Evolutionary conservation across 2,888 invertebrate species (phyloP).

Genomic region (Microplitis deprimator): DNA sequence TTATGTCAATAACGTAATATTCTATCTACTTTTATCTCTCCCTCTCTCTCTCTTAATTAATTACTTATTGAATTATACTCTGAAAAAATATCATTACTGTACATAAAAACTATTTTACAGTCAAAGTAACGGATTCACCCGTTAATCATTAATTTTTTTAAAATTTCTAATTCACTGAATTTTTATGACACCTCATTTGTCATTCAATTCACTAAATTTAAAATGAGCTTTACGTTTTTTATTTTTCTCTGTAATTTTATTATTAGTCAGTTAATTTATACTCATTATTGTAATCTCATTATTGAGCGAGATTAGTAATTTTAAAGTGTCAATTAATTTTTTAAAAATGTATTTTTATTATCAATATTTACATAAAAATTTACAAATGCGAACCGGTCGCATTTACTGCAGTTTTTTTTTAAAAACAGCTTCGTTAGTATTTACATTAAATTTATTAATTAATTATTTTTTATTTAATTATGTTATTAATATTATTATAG

Average conservation of each 20-base stretch:
- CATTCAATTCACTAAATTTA: conserved; percentile 7
- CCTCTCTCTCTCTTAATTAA: conserved; percentile 1
- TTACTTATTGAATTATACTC: conserved; percentile 50
- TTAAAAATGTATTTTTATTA: conserved; percentile 4
- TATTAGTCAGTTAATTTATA: not conserved
- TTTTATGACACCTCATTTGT: not conserved
- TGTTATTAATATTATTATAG: conserved; percentile 27
- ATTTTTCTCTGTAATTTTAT: conserved; percentile 5
- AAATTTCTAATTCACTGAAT: conserved; percentile 13
- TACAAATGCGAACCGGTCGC: conserved; percentile 33
- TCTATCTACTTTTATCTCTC: not conserved
- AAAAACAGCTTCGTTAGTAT: not conserved
- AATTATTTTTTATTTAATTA: conserved; percentile 25
- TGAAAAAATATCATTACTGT: conserved; percentile 62
- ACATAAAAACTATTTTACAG: conserved; percentile 53
- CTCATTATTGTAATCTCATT: not conserved
- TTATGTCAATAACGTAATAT: conserved; percentile 1
- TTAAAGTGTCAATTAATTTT: conserved; percentile 3
- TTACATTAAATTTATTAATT: conserved; percentile 10
- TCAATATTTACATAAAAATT: conserved; percentile 30
- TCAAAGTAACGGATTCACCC: conserved; percentile 25
- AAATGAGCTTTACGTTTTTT: conserved; percentile 5
- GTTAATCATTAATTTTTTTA: not conserved
- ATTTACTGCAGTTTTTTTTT: conserved; percentile 6
- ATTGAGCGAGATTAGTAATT: conserved; percentile 13